These are phyloP conservation scores for Isurus oxyrinchus DNA, from an alignment of 2,113 vertebrate genomes.

Conservation along the genomic window DNA sequence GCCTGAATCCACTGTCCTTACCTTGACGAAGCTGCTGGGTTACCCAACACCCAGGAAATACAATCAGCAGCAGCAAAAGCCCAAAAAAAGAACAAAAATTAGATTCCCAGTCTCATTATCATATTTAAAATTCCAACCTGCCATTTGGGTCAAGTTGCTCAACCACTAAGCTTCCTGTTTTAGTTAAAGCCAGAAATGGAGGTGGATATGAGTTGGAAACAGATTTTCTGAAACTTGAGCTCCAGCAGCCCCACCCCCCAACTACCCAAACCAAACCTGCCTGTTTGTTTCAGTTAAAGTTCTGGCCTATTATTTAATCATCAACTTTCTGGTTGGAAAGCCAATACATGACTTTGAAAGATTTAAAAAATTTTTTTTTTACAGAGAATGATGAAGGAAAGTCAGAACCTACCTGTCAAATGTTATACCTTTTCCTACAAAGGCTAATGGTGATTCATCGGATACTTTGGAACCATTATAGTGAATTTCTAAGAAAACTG, in stretches of 20 bases:
- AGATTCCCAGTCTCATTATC: not conserved
- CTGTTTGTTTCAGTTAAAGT: not conserved
- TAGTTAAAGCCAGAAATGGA: not conserved
- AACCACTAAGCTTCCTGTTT: not conserved
- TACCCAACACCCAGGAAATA: not conserved
- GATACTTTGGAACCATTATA: slow-evolving; percentile 67
- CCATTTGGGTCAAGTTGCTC: too few species aligned
- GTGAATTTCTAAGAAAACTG: slow-evolving; percentile 87
- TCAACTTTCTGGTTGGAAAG: not conserved
- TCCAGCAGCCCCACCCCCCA: not conserved
- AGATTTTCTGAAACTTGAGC: not conserved
- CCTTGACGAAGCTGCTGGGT: not conserved
- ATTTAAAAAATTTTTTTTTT: slow-evolving; percentile 20
- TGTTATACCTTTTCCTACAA: slow-evolving; percentile 93
- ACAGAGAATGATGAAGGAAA: not conserved
- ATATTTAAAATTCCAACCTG: not conserved
- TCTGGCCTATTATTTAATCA: not conserved
- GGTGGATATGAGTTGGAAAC: not conserved
- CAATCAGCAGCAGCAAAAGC: not conserved
- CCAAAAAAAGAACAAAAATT: not conserved
- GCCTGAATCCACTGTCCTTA: not conserved
- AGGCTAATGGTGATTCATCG: slow-evolving; percentile 65
- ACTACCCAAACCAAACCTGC: not conserved
- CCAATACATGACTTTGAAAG: not conserved
- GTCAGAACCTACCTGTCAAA: slow-evolving; percentile 79